A percentile compares a stretch with the other conserved stretches of the same genome.
phyloP scores from a whole-genome alignment of 2,888 invertebrate species.

The Dastarcus helophoroides region DNA sequence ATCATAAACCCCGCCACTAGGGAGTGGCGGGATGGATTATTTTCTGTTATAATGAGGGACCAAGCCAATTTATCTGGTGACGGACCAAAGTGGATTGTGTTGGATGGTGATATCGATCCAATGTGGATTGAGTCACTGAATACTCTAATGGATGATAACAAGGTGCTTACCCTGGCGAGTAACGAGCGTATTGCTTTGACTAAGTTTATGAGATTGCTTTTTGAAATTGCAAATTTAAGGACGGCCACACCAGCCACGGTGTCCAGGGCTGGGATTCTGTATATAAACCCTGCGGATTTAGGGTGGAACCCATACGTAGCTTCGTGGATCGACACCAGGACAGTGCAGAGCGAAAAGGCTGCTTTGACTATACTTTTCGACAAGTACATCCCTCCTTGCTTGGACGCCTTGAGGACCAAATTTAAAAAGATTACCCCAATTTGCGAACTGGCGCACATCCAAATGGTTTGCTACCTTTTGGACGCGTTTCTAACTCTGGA shows the following conservation, averaged over 20 bases:
- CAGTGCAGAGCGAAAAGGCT: slow-evolving; percentile 60
- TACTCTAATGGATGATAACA: slow-evolving; percentile 96
- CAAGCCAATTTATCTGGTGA: slow-evolving; percentile 75
- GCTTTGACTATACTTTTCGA: slow-evolving; percentile 81
- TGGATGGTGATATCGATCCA: slow-evolving; percentile 94
- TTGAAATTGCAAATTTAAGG: slow-evolving; percentile 80
- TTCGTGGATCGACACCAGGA: slow-evolving; percentile 76
- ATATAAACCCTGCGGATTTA: slow-evolving; percentile 86
- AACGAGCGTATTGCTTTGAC: slow-evolving; percentile 90
- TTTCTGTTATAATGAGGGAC: slow-evolving; percentile 88
- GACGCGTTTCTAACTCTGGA: slow-evolving; percentile 73
- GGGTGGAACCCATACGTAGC: slow-evolving; percentile 91
- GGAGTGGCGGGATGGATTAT: slow-evolving; percentile 84
- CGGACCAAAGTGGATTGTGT: slow-evolving; percentile 87
- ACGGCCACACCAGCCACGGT: slow-evolving; percentile 95
- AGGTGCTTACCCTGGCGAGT: slow-evolving; percentile 84
- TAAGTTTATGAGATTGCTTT: slow-evolving; percentile 76
- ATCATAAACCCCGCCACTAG: slow-evolving; percentile 86
- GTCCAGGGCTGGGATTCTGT: slow-evolving; percentile 87
- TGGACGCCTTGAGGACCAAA: slow-evolving; percentile 61
- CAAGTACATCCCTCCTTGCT: slow-evolving; percentile 77
- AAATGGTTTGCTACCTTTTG: slow-evolving; percentile 76
- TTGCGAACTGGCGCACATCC: slow-evolving; percentile 78
- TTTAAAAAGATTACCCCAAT: slow-evolving; percentile 87
- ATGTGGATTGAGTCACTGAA: slow-evolving; percentile 98